Conservation (phyloP, 2,797 vertebrate species). For the Centropyge bicolor region DNA sequence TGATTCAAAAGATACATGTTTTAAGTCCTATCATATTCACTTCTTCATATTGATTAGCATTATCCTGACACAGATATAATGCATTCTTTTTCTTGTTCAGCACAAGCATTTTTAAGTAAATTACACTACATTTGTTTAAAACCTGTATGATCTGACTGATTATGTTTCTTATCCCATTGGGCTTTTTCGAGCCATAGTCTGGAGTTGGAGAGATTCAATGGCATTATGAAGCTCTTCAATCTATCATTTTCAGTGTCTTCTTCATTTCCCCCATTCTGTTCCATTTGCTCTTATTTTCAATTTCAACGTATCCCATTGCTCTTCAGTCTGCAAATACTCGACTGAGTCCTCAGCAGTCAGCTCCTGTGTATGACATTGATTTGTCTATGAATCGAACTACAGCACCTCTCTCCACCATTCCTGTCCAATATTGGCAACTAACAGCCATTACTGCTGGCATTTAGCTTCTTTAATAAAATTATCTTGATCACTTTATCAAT, state of each 20-base stretch:
- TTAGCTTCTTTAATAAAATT: conserved; percentile 73
- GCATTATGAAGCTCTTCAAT: conserved; percentile 18
- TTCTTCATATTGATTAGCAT: too few relatives aligned
- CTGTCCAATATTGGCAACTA: conserved; percentile 51
- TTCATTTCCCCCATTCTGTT: neutral
- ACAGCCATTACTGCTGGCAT: conserved; percentile 69
- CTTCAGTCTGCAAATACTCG: conserved; percentile 14
- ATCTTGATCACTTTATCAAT: conserved; percentile 72
- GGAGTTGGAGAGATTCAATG: neutral
- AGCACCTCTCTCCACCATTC: conserved; percentile 28
- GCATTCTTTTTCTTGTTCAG: too few relatives aligned
- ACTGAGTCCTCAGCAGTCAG: conserved; percentile 26
- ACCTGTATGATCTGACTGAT: neutral
- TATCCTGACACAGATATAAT: too few relatives aligned
- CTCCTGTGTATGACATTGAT: conserved; percentile 49
- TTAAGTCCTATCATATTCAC: too few relatives aligned
- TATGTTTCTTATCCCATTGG: neutral
- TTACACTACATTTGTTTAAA: too few relatives aligned
- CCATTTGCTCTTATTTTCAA: conserved; percentile 11
- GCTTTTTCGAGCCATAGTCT: neutral
- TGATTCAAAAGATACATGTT: too few relatives aligned
- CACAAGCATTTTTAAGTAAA: too few relatives aligned
- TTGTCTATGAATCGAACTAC: conserved; percentile 57
- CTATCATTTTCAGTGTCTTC: neutral
- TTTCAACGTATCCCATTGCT: conserved; percentile 11